These are phyloP conservation scores for Zygaena filipendulae DNA, from an alignment of 2,888 invertebrate genomes.

Conservation along the genomic window DNA sequence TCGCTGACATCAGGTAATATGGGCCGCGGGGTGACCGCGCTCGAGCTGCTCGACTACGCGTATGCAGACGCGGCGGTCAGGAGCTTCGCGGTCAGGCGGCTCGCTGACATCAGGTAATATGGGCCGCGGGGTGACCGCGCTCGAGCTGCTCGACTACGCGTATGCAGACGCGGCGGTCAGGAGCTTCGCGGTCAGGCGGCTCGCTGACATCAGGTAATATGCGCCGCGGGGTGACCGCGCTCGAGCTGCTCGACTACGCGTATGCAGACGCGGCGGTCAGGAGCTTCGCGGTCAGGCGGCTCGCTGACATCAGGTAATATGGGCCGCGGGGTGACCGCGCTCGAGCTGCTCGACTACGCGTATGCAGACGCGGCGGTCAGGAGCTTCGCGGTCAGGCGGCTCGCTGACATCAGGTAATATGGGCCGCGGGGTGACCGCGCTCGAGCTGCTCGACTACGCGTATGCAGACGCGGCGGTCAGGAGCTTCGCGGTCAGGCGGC, in stretches of 20 bases:
- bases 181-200: slow-evolving; percentile 86
- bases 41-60: slow-evolving; percentile 92
- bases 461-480: slow-evolving; percentile 91
- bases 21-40: slow-evolving; percentile 82
- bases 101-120: slow-evolving; percentile 74
- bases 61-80: slow-evolving; percentile 91
- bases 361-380: slow-evolving; percentile 91
- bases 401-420: slow-evolving; percentile 74
- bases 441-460: slow-evolving; percentile 92
- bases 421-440: slow-evolving; percentile 82
- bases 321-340: slow-evolving; percentile 82
- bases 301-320: slow-evolving; percentile 74
- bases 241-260: slow-evolving; percentile 92
- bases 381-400: slow-evolving; percentile 86
- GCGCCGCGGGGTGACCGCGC: slow-evolving; percentile 82
- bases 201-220: slow-evolving; percentile 74
- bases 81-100: slow-evolving; percentile 86
- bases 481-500: slow-evolving; percentile 86
- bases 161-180: slow-evolving; percentile 91
- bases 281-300: slow-evolving; percentile 86
- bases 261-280: slow-evolving; percentile 91
- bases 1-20: slow-evolving; percentile 74
- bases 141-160: slow-evolving; percentile 92
- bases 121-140: slow-evolving; percentile 82
- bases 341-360: slow-evolving; percentile 92